Base-by-base conservation (phyloP, 2,113 vertebrate genomes). In the Fukomys damarensis region DNA sequence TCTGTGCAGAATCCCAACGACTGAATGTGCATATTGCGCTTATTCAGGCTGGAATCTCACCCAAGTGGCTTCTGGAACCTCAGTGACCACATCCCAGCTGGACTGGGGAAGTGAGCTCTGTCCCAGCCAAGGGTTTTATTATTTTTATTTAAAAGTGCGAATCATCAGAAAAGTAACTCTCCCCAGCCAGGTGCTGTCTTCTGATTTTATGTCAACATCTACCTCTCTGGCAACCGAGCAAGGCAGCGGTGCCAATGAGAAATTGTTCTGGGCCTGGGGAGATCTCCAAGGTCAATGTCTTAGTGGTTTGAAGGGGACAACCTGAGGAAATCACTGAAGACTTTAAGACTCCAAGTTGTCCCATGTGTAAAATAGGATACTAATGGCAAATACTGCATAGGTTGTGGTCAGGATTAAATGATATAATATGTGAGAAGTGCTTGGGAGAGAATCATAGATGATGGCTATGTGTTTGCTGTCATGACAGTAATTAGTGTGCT, bases 101-200 rank as follows among this genome's bases (percentile, higher is more conserved):
- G 93, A 93, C 80, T 79, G 54, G 77, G 86, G 66, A 41, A 90
- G 41, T 96, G 63, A 97, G 96, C n/a, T 93, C 82, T 97, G 76
- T 59, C 81, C 81, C 66, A 93, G 93, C 95, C 95, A 97, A 91
- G 54, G 90, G 82, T 97, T 97, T 97, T 88, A 95, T 96, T 97
- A 97, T 96, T 97, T 87, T 98, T 97, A 97, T 88, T 98, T 96
- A 91, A 98, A 98, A 96, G 83, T 66, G 85, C 96, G 96, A 97
- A 90, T 97, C 74, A 98, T 32, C 85, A 95, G 72, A 95, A 70
- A 66, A 59, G 14, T 76, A 58, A 54, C n/a, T 3, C 88, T 96
- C 14, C 89, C 95, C 85, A 59, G 28, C 87, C 61, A 95, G 96
- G 91, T 97, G 2, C 0, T 93, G 79, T 74, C 66, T 93, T 97